Evolutionary conservation across 1,140 invertebrate species (phyloP).

Genomic region (Trichonephila inaurata): DNA sequence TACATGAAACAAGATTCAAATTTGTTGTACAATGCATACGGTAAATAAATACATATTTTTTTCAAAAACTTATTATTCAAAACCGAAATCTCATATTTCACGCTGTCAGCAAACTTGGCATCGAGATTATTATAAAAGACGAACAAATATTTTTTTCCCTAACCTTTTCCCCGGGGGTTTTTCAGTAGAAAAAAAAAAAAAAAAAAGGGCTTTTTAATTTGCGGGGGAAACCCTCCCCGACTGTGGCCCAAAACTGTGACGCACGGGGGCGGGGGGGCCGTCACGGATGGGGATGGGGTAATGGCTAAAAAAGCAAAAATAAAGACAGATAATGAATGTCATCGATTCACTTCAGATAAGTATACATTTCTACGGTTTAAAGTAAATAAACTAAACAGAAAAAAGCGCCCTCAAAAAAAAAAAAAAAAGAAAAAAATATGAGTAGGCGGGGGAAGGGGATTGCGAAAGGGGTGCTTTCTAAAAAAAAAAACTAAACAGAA

Average conservation of each 20-base stretch:
- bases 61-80: too few relatives aligned
- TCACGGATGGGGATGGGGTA: constrained; percentile 54
- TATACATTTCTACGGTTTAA: neutral
- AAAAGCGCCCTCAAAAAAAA: neutral
- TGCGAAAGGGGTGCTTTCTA: too few relatives aligned
- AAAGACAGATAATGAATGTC: neutral
- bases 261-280: constrained; percentile 41
- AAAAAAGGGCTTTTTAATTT: neutral
- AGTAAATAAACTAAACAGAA: neutral
- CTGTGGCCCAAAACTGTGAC: constrained; percentile 65
- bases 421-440: neutral
- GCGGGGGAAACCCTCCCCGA: constrained; percentile 18
- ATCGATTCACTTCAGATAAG: neutral
- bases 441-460: neutral
- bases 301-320: constrained; percentile 27
- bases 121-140: too few relatives aligned
- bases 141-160: too few relatives aligned
- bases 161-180: too few relatives aligned
- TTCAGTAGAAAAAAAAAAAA: neutral
- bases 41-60: too few relatives aligned
- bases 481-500: neutral
- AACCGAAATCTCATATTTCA: too few relatives aligned
- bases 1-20: too few relatives aligned
- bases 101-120: too few relatives aligned
- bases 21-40: too few relatives aligned